Base-by-base conservation (phyloP, 2,797 vertebrate species). In the Diglossa cyanea region DNA sequence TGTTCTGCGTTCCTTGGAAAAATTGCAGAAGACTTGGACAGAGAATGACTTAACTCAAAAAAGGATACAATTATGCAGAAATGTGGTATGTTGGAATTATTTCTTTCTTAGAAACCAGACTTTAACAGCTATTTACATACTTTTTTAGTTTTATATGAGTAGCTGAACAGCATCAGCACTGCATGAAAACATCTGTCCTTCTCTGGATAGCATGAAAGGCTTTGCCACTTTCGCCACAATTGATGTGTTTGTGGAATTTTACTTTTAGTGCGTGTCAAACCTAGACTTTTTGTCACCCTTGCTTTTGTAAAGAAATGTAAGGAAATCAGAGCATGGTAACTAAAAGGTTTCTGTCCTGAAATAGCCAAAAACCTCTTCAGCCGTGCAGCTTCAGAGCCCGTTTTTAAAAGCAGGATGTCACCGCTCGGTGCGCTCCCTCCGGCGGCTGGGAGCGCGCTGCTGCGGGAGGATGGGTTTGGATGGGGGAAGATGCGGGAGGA, bases 21-120 rank as follows among this genome's bases (percentile, higher is more conserved):
- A 95, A 44, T 37, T 98, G 86, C 96, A 98, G 51, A 86, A 93
- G 80, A 83, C 92, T 26, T 98, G 98, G 98, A 68, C 77, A 70
- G 97, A 97, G 54, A 98, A 98, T 57, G 95, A 47, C 54, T 54
- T 95, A 62, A 91, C 95, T 74, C 97, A 98, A 77, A 96, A 98
- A 88, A 95, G 84, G 86, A 97, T 98, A 95, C 84, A 67, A 62
- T 91, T 77, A 47, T 98, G 98, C 87, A 92, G 90, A 79, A 94
- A 93, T 77, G 14, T 83, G 97, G 98, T 98, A 63, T 78, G 96
- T 97, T 88, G 71, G 26, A 89, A 58, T 72, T 72, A 37, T 33
- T 47, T 40, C 39, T 83, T 35, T 58, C 23, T 55, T 13, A 37
- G 33, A 30, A 84, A 17, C 7, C 42, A 4, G 74, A 39, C 17